Conservation (phyloP, 2,113 vertebrate genomes). For the Catharus minimus region DNA sequence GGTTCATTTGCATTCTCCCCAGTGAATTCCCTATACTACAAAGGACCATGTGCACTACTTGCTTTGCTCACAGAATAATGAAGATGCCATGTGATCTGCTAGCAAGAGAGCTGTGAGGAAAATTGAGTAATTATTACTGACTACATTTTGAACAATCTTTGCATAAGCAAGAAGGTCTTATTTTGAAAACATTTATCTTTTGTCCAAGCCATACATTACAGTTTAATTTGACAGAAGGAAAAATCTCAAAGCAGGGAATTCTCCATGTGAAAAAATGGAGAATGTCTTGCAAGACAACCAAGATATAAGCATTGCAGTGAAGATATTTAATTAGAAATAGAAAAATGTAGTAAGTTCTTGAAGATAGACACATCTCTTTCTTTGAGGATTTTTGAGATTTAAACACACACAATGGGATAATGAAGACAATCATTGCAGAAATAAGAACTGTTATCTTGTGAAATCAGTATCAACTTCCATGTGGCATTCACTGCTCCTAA, state of each 20-base stretch:
- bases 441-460: background rate
- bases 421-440: background rate
- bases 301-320: background rate
- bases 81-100: background rate
- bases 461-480: background rate
- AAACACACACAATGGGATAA: background rate
- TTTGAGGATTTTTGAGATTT: background rate
- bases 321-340: background rate
- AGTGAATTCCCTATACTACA: background rate
- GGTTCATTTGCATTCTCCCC: background rate
- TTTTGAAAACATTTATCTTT: slow-evolving; percentile 1
- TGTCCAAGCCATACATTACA: background rate
- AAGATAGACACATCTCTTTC: background rate
- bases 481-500: background rate
- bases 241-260: background rate
- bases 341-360: background rate
- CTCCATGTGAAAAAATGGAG: background rate
- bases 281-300: background rate
- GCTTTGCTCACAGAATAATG: background rate
- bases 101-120: background rate
- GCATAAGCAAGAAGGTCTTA: background rate
- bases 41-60: background rate
- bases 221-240: background rate
- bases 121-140: background rate
- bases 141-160: background rate